Conservation (phyloP, 2,888 invertebrate genomes). For the Zygothrica quintamaculata region DNA sequence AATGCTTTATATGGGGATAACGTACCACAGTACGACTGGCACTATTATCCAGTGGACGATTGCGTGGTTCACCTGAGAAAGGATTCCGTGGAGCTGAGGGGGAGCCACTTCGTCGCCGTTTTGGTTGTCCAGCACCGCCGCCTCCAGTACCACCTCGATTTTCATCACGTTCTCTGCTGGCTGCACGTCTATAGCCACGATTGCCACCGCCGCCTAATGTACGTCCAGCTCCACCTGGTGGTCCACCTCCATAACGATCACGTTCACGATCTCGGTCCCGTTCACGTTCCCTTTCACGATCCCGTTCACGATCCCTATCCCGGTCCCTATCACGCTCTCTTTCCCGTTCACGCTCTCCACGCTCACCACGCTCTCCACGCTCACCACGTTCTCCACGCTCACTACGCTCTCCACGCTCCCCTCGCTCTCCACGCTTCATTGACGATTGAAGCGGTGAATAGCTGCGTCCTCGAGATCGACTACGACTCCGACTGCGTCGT, state of each 20-base stretch:
- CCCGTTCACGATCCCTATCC: constrained; percentile 65
- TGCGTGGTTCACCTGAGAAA: constrained; percentile 72
- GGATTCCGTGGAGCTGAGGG: constrained; percentile 62
- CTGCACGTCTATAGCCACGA: constrained; percentile 73
- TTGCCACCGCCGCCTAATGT: constrained; percentile 29
- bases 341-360: constrained; percentile 67
- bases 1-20: not conserved
- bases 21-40: constrained; percentile 76
- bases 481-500: constrained; percentile 77
- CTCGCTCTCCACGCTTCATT: constrained; percentile 7
- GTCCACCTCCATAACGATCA: constrained; percentile 50
- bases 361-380: no score
- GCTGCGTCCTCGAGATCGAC: constrained; percentile 83
- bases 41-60: constrained; percentile 72
- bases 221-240: constrained; percentile 16
- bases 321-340: constrained; percentile 70
- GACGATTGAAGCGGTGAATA: constrained; percentile 83
- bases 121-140: constrained; percentile 51
- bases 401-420: no score
- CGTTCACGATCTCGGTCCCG: constrained; percentile 51
- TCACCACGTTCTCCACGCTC: no score
- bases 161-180: constrained; percentile 78
- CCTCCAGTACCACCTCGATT: constrained; percentile 58
- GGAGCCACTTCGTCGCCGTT: constrained; percentile 83
- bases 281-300: constrained; percentile 52